phyloP scores from a whole-genome alignment of 2,797 vertebrate species.

The Chelidonichthys spinosus region DNA sequence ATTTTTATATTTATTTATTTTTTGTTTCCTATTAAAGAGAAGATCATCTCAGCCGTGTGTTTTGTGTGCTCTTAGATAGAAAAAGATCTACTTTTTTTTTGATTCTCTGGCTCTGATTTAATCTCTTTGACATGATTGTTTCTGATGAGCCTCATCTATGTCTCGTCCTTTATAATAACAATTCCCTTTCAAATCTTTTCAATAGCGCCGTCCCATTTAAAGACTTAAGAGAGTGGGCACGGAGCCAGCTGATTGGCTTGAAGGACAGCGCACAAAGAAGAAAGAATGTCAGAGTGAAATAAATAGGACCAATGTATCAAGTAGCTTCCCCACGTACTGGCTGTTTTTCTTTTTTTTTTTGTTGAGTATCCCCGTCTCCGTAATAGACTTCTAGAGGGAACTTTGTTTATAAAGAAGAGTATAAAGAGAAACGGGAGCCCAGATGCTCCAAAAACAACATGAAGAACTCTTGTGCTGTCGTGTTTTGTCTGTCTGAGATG shows the following conservation, averaged over 20 bases:
- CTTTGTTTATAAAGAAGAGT: slow-evolving; percentile 49
- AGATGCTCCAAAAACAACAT: slow-evolving; percentile 51
- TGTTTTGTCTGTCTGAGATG: slow-evolving; percentile 64
- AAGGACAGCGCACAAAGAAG: slow-evolving; percentile 72
- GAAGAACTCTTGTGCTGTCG: slow-evolving; percentile 62
- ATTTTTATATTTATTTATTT: slow-evolving; percentile 5
- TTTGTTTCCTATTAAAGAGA: slow-evolving; percentile 34
- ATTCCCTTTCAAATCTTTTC: slow-evolving; percentile 32
- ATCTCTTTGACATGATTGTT: slow-evolving; percentile 52
- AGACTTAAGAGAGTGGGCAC: slow-evolving; percentile 61
- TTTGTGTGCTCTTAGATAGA: slow-evolving; percentile 35
- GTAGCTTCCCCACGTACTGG: slow-evolving; percentile 27
- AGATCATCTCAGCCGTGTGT: neutral
- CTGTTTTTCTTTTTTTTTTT: slow-evolving; percentile 3
- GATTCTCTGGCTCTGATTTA: slow-evolving; percentile 44
- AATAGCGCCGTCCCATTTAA: slow-evolving; percentile 57
- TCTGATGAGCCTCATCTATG: slow-evolving; percentile 53
- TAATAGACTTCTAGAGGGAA: slow-evolving; percentile 66
- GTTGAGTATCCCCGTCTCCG: slow-evolving; percentile 41
- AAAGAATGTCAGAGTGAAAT: slow-evolving; percentile 73
- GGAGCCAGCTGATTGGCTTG: slow-evolving; percentile 60
- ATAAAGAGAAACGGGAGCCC: slow-evolving; percentile 62
- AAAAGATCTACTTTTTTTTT: slow-evolving; percentile 43
- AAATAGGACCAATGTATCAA: slow-evolving; percentile 66
- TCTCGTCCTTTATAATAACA: slow-evolving; percentile 30